Evolutionary conservation across 2,888 invertebrate species (phyloP).

Genomic region (Cryptops parisi): DNA sequence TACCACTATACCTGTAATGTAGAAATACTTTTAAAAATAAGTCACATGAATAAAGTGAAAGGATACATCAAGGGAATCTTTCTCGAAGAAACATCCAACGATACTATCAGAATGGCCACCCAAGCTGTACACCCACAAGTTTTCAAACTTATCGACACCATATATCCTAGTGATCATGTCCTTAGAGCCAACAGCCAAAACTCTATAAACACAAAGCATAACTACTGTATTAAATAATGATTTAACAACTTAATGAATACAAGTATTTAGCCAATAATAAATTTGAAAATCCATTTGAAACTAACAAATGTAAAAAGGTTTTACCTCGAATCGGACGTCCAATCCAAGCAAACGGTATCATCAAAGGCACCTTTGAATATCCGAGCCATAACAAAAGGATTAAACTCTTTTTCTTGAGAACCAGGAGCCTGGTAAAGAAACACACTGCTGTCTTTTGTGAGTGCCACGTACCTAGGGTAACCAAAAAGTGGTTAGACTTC

Average conservation of each 20-base stretch:
- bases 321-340: conserved; percentile 81
- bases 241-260: not conserved
- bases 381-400: conserved; percentile 70
- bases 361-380: conserved; percentile 70
- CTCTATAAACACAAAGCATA: conserved; percentile 29
- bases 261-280: not conserved
- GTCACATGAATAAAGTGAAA: not conserved
- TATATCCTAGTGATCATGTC: conserved; percentile 76
- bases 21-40: not conserved
- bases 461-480: conserved; percentile 70
- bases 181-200: conserved; percentile 77
- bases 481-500: no score
- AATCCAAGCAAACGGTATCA: conserved; percentile 71
- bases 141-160: conserved; percentile 54
- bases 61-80: conserved; percentile 59
- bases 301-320: not conserved
- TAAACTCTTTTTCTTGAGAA: conserved; percentile 60
- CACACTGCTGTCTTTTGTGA: conserved; percentile 69
- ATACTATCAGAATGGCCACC: conserved; percentile 75
- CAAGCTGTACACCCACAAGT: conserved; percentile 59
- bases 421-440: conserved; percentile 78
- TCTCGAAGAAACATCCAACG: conserved; percentile 75
- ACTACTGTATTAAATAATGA: not conserved
- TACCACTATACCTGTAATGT: no score
- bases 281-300: not conserved